Evolutionary conservation across 2,888 invertebrate species (phyloP), one percentile per base, ranked within the genome.

Genomic region (Rosalia funebris): DNA sequence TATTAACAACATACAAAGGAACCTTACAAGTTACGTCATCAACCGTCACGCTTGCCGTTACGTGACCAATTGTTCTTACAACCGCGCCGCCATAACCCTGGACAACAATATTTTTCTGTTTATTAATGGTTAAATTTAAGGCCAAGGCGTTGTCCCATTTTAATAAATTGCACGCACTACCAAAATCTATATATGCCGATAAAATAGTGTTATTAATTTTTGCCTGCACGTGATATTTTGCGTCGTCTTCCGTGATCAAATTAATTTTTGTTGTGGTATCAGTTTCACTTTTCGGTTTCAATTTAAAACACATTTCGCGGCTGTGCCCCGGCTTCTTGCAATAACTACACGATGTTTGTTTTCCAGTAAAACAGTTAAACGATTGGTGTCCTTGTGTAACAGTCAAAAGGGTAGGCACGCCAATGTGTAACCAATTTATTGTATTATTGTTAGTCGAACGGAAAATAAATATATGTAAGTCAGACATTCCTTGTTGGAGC

Each of bases 1-100:
- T 48, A 17, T 36, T n/a, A 16, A 48, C 48, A 48, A 48, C 48
- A 48, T 48, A 48, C 1, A 48, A 15, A 15, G 48, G 48, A 9
- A 48, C 48, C 36, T 34, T 15, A 2, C 48, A 36, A 2, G 36
- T 17, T 46, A 46, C 46, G 10, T 46, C 32, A 32, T 46, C 32
- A 7, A 46, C 46, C 16, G 46, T 46, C 10, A 46, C 1, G 12
- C 10, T 1, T 10, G 34, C 32, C n/a, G n/a, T 5, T 32, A 46
- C 34, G 2, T 46, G 46, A 32, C 46, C 34, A 14, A 46, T 15
- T 10, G 46, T 46, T 32, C 10, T 4, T 32, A 46, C 32, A 14
- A 46, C 32, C 10, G 46, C 46, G 7, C 46, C 46, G 1, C 46
- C 46, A 32, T 46, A 46, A 32, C 46, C 46, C n/a, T 46, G 46